Evolutionary conservation across 2,113 vertebrate species (phyloP), one percentile per base, ranked within the genome.

Genomic region (Perca schrenkii): DNA sequence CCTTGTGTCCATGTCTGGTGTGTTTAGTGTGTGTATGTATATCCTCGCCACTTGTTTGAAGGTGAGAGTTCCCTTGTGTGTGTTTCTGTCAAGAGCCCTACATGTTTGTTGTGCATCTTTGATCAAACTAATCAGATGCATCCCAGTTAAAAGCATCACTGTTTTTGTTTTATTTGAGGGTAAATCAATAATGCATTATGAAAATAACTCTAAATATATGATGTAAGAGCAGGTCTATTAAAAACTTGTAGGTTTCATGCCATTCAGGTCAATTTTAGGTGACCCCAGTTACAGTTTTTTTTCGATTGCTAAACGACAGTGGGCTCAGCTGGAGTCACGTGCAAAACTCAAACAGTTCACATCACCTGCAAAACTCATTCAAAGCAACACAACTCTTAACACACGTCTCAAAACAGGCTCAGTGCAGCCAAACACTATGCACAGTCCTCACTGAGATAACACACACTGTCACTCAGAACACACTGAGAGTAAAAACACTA

Each of bases 1-100:
- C 69, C 47, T 66, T 28, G 0, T 47, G 28, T 87, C 50, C 60
- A 16, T 87, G 87, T 85, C 86, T 89, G 84, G 63, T 82, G 77
- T 81, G 70, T 85, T 63, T 74, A 86, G 28, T 36, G 34, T 78
- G 64, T 77, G 31, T 52, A 19, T 80, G 50, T 31, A 28, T 28
- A n/a, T 64, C 56, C 31, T 53, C 4, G 6, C 40, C 40, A 43
- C 54, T 74, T 74, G 58, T 88, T 66, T 77, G 14, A 79, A 79
- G 73, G 61, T 57, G 50, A 84, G 28, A 62, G 63, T 57, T 28
- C 43, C 4, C 17, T 14, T 63, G 40, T 43, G 31, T 34, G 50
- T 67, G 40, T 82, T 75, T 46, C 19, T 46, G 8, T 43, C 13
- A 17, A 54, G 43, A 34, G 25, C 12, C 11, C 1, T 11, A 13